Base-by-base conservation (phyloP, 2,888 invertebrate species). In the Mesochorus sp. region DNA sequence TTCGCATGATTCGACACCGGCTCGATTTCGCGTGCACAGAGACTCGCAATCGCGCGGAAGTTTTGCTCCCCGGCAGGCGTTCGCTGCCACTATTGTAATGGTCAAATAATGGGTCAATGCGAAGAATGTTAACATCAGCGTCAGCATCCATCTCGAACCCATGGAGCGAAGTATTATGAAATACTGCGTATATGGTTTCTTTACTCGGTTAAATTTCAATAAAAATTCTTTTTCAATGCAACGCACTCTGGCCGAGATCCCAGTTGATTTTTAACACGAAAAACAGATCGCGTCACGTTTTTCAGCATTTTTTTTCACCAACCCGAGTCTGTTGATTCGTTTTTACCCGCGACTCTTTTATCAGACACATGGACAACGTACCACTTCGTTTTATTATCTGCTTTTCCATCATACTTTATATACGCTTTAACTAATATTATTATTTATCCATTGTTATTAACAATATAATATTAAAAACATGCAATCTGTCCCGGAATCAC, bases 1-100 rank as follows among this genome's bases (percentile, higher is more conserved):
- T 49, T 93, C 93, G 86, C 96, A 96, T 6, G 82, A 76, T 17
- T 67, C 72, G 0, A 82, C 53, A 3, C 92, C 92, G n/a, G 64
- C 2, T 1, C 28, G 66, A 39, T 91, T 85, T 1, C 84, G 86
- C 79, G 91, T 91, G 82, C 94, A 94, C 37, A 93, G 83, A 49
- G 91, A 88, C 81, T 93, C 93, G 84, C 94, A 94, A 19, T 86
- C 85, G 12, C 89, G 85, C 2, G 82, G 81, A 64, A 88, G 64
- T 62, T 87, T 82, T 6, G 87, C 82, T 72, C 88, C 88, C 14
- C 89, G 87, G 68, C 90, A 91, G 6, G 83, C 72, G 42, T 55
- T 34, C 34, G 68, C 70, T 12, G 42, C 75, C 14, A 24, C 14
- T 34, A 31, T 53, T 19, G 37, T 8, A n/a, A n/a, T n/a, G n/a